A percentile compares a stretch with the other conserved stretches of the same genome.
These are phyloP conservation scores for Diadophis punctatus DNA, from an alignment of 2,113 vertebrate species.

Conservation along the genomic window DNA sequence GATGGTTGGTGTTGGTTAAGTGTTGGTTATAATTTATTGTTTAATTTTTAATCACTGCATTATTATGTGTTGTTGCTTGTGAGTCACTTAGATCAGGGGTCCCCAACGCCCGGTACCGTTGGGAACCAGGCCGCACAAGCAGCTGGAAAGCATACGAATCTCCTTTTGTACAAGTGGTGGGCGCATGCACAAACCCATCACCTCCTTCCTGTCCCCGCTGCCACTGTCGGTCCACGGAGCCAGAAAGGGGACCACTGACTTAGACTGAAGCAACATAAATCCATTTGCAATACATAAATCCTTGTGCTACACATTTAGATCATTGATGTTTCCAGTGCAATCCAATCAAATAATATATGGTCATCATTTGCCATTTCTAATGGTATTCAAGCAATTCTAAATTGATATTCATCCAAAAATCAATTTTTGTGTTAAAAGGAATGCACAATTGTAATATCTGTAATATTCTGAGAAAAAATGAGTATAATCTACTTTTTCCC, in stretches of 20 bases:
- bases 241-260: background rate
- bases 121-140: background rate
- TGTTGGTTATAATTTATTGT: background rate
- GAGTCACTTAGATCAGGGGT: background rate
- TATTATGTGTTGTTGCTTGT: background rate
- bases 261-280: background rate
- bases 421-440: background rate
- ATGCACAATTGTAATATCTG: background rate
- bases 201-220: background rate
- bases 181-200: accelerated
- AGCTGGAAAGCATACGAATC: accelerated
- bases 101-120: background rate
- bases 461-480: background rate
- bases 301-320: background rate
- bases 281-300: background rate
- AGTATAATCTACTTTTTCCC: background rate
- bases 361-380: background rate
- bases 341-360: background rate
- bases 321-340: background rate
- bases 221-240: background rate
- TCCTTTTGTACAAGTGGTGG: background rate
- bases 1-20: too few species aligned
- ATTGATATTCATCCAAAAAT: background rate
- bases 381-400: background rate
- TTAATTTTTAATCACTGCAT: background rate